Evolutionary conservation across 2,888 invertebrate species (phyloP), one percentile per base, ranked within the genome.

Genomic region (Torymus texanus): DNA sequence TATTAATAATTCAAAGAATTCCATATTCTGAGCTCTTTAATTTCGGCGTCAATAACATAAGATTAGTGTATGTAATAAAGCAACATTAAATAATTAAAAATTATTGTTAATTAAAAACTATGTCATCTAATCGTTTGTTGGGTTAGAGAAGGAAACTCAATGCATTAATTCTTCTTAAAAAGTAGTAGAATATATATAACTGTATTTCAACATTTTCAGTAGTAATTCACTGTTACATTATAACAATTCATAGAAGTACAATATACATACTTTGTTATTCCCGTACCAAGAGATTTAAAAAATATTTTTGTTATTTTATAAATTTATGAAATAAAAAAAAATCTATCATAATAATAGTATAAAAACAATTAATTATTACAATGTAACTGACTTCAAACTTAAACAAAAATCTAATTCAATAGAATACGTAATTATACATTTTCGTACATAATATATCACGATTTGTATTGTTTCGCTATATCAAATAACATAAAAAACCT

Each of bases 401-500:
- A 75, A 56, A 73, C 16, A 72, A 18, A 67, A 70, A 70, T 53
- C 51, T 75, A 73, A 16, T 65, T 65, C 67, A 29, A 61, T 53
- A 71, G 66, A 51, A 68, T 58, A 68, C 14, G 11, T 59, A 61
- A 63, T 53, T 62, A 24, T 56, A 74, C 29, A 62, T 21, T 62
- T 71, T 62, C 12, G n/a, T 62, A 55, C 13, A 55, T 10, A 62
- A 56, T 71, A 72, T 72, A 75, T 75, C 70, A 71, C 62, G 63
- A 71, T 67, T 77, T n/a, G 56, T 29, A 24, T 73, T 63, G 21
- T 50, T 80, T 73, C 59, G 13, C 56, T 61, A 41, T 62, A 73
- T 77, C 18, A 80, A 50, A 50, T 41, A 16, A 29, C 59, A 50
- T 77, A 71, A 51, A 74, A 80, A 71, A 68, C 18, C 55, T 65